Percentiles rank a stretch among this genome's conserved stretches.
Evolutionary conservation across 2,113 vertebrate genomes (phyloP).

Genomic region (Carassius gibelio): DNA sequence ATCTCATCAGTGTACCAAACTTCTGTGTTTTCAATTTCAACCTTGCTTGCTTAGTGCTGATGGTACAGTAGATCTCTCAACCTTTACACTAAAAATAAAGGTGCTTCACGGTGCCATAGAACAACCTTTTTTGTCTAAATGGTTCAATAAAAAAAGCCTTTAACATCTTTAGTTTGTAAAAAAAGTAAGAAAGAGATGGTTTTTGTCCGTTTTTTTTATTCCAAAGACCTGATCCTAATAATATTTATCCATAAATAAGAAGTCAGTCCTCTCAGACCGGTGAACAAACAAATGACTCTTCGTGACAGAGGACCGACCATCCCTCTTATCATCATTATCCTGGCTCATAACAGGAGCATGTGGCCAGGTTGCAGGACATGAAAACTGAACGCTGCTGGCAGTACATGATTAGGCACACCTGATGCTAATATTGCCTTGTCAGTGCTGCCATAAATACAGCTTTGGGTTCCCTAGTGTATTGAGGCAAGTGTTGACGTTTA

Average conservation of each 20-base stretch:
- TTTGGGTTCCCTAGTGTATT: conserved; percentile 12
- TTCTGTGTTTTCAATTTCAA: conserved; percentile 11
- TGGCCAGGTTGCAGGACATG: background rate
- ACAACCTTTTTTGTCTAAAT: too few relatives aligned
- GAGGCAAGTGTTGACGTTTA: conserved; percentile 8
- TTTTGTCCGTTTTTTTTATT: background rate
- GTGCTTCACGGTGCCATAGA: too few relatives aligned
- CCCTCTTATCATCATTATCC: conserved; percentile 23
- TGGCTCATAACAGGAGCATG: background rate
- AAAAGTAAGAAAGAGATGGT: too few relatives aligned
- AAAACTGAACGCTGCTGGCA: background rate
- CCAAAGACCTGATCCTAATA: background rate
- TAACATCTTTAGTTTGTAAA: too few relatives aligned
- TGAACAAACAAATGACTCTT: conserved; percentile 16
- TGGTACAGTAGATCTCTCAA: background rate
- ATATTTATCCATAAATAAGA: background rate
- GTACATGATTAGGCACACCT: conserved; percentile 23
- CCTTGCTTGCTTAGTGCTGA: background rate
- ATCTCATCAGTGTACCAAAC: conserved; percentile 17
- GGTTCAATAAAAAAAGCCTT: too few relatives aligned
- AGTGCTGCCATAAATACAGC: background rate
- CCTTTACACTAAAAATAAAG: background rate
- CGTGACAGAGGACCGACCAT: background rate
- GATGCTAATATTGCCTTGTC: conserved; percentile 17
- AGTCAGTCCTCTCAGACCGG: background rate